phyloP scores from a whole-genome alignment of 2,888 invertebrate species.

The Bombyx huttoni region DNA sequence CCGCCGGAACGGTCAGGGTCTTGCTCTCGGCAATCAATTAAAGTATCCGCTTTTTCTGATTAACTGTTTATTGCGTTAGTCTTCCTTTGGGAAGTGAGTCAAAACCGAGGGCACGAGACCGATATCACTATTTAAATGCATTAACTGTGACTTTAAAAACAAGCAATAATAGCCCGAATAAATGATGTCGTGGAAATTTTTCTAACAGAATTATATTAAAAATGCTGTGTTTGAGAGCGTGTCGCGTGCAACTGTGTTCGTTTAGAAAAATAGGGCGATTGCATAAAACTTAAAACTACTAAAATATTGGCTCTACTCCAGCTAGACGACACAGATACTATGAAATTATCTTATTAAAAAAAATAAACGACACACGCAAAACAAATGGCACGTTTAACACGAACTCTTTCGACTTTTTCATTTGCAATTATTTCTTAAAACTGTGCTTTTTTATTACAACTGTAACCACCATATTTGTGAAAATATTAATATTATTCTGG shows the following conservation, averaged over 20 bases:
- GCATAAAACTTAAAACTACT: constrained; percentile 62
- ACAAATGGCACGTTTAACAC: neutral
- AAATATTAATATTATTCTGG: too few species aligned
- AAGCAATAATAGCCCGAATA: neutral
- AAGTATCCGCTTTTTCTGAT: constrained; percentile 63
- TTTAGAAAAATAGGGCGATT: constrained; percentile 70
- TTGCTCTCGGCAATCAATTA: constrained; percentile 58
- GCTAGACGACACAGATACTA: constrained; percentile 48
- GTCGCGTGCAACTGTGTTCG: constrained; percentile 60
- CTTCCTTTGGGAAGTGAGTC: constrained; percentile 40
- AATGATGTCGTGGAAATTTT: constrained; percentile 1
- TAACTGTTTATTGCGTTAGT: constrained; percentile 55
- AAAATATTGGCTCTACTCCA: constrained; percentile 58
- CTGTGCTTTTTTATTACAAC: neutral
- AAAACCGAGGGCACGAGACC: constrained; percentile 4
- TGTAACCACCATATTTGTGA: neutral
- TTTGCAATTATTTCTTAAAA: neutral
- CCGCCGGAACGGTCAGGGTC: constrained; percentile 43
- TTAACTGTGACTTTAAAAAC: neutral
- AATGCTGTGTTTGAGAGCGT: constrained; percentile 25
- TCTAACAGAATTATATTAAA: constrained; percentile 4
- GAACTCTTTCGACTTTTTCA: neutral
- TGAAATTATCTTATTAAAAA: constrained; percentile 43
- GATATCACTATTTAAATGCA: neutral
- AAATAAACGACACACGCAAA: constrained; percentile 6